Base-by-base conservation (phyloP, 2,113 vertebrate species). In the Alligator sinensis region DNA sequence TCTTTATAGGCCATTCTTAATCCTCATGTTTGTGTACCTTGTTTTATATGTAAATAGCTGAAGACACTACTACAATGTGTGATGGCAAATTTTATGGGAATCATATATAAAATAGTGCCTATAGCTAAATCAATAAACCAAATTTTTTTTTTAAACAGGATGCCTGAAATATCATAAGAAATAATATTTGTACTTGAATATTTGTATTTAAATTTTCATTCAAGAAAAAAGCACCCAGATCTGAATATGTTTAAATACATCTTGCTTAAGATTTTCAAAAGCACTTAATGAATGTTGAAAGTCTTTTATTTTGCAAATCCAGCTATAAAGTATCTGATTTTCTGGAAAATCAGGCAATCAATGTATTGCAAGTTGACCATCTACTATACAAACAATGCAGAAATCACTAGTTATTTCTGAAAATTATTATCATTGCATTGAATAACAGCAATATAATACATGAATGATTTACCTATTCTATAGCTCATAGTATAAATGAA, bases 391-490 rank as follows among this genome's bases (percentile, higher is more conserved):
- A 87, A 1, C 2, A 1, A 30, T 58, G 3, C 0, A 16, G 28
- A 81, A 83, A 4, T n/a, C 2, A 30, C 3, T 30, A 74, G 1
- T 3, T 3, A 1, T 1, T 4, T 62, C 59, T 68, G 0, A 0
- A 1, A 0, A 1, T 77, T 30, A 66, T 77, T 16, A 0, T 8
- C 1, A 5, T 59, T 74, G 4, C 82, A 24, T 84, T 92, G 11
- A 59, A 3, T 55, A 14, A 47, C 4, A 80, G 8, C 2, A 59
- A 62, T 62, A 62, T 62, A 62, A 62, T 25, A 80, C 2, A 47
- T 1, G 38, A 64, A 28, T 0, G 2, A 34, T 59, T 30, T 1
- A 72, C 92, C 3, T 4, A 9, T 19, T 78, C 72, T 78, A 78
- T 79, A 19, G 22, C 12, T n/a, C 15, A 5, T 88, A 24, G 63